phyloP scores from a whole-genome alignment of 1,140 invertebrate genomes.

The Apis cerana region DNA sequence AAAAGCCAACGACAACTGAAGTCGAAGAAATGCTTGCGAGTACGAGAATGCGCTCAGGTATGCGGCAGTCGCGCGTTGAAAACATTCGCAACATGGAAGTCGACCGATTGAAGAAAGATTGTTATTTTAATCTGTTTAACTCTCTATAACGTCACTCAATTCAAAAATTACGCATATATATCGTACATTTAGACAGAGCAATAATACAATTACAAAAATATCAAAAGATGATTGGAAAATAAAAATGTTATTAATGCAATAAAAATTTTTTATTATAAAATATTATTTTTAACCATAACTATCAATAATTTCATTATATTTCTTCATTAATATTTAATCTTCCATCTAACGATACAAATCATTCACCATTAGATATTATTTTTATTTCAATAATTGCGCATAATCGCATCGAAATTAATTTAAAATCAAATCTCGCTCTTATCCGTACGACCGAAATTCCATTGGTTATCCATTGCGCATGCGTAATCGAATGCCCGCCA shows the following conservation, averaged over 20 bases:
- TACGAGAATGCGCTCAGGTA: conserved; percentile 40
- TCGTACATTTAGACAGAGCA: not conserved
- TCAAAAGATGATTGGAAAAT: too few relatives aligned
- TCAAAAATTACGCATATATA: not conserved
- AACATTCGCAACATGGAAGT: conserved; percentile 25
- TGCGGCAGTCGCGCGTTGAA: conserved; percentile 52
- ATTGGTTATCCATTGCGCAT: not conserved
- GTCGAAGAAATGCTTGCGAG: conserved; percentile 34
- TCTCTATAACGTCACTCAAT: not conserved
- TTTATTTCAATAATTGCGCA: not conserved
- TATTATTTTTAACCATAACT: not conserved
- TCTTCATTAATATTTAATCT: not conserved
- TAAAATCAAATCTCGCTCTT: conserved; percentile 1
- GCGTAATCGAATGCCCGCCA: not conserved
- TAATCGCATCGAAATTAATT: conserved; percentile 2
- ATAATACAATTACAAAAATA: too few relatives aligned
- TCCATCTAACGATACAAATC: not conserved
- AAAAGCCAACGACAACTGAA: conserved; percentile 43
- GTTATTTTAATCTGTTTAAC: conserved; percentile 3
- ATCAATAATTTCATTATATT: not conserved
- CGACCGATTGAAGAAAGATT: conserved; percentile 26
- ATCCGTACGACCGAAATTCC: conserved; percentile 1
- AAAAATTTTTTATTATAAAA: too few relatives aligned
- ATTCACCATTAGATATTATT: not conserved
- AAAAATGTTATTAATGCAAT: too few relatives aligned